Evolutionary conservation across 2,113 vertebrate genomes (phyloP).

Genomic region (Corvus moneduloides): DNA sequence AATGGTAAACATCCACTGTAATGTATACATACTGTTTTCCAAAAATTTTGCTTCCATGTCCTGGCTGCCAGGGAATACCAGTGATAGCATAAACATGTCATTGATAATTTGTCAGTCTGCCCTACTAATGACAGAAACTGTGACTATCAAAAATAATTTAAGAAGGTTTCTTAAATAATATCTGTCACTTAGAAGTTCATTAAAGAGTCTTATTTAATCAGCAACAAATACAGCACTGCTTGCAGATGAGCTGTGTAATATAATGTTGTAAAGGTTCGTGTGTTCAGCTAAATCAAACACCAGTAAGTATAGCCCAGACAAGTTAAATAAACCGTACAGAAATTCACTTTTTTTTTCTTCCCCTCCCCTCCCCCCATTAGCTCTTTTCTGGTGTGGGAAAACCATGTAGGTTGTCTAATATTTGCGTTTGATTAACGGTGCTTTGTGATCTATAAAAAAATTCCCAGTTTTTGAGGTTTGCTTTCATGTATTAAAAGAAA

Average conservation of each 20-base stretch:
- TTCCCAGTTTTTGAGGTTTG: not conserved
- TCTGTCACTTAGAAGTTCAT: conserved; percentile 36
- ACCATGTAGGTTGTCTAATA: not conserved
- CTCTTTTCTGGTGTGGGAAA: not conserved
- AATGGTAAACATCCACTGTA: conserved; percentile 28
- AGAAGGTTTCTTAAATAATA: conserved; percentile 50
- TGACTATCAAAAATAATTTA: conserved; percentile 64
- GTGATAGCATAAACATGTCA: conserved; percentile 65
- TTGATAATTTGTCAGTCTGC: conserved; percentile 72
- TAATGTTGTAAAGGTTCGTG: not conserved
- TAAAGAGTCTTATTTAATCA: not conserved
- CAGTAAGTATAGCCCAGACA: not conserved
- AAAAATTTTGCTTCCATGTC: conserved; percentile 32
- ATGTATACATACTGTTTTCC: conserved; percentile 1
- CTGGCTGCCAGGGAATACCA: conserved; percentile 34
- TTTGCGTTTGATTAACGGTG: not conserved
- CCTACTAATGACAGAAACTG: conserved; percentile 73
- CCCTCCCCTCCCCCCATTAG: rapidly evolving
- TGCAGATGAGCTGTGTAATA: not conserved
- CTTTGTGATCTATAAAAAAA: not conserved
- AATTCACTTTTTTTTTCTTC: not conserved
- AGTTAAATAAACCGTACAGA: not conserved
- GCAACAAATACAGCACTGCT: not conserved
- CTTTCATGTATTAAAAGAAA: not conserved
- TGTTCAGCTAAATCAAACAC: not conserved